phyloP scores from a whole-genome alignment of 2,888 invertebrate genomes.

The Leptodirus hochenwartii region DNA sequence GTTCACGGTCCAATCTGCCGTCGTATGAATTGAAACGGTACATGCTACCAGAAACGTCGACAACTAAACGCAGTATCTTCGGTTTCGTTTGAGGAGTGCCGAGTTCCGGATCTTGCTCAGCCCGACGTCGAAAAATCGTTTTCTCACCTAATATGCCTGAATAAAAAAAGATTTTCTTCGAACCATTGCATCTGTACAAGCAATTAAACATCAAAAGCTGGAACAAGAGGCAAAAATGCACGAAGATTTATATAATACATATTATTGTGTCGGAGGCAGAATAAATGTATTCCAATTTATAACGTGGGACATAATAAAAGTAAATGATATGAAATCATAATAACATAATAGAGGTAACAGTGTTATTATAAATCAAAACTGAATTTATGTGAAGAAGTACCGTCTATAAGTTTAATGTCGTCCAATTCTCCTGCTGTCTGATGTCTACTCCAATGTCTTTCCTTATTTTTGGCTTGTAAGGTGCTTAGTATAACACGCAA shows the following conservation, averaged over 20 bases:
- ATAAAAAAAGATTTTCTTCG: too few relatives aligned
- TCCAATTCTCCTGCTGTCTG: slow-evolving; percentile 93
- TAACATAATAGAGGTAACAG: too few relatives aligned
- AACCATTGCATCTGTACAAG: too few relatives aligned
- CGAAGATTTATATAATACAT: too few relatives aligned
- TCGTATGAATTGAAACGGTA: slow-evolving; percentile 94
- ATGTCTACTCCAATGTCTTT: slow-evolving; percentile 83
- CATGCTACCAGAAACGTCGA: slow-evolving; percentile 95
- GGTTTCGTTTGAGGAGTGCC: slow-evolving; percentile 78
- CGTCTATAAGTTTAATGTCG: slow-evolving; percentile 88
- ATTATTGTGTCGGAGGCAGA: too few relatives aligned
- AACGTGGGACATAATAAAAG: too few relatives aligned
- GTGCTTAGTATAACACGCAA: slow-evolving; percentile 70
- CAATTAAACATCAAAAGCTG: too few relatives aligned
- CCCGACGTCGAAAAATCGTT: slow-evolving; percentile 69
- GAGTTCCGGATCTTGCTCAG: slow-evolving; percentile 73
- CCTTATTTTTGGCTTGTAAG: slow-evolving; percentile 84
- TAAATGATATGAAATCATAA: too few relatives aligned
- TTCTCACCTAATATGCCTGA: slow-evolving; percentile 75
- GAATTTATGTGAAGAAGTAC: slow-evolving; percentile 24
- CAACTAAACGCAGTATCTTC: slow-evolving; percentile 67
- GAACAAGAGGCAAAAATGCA: too few relatives aligned
- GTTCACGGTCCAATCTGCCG: slow-evolving; percentile 74
- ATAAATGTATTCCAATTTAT: too few relatives aligned
- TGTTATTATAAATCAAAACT: neutral